Evolutionary conservation across 2,113 vertebrate genomes (phyloP).

Genomic region (Cricetomys ansorgei): DNA sequence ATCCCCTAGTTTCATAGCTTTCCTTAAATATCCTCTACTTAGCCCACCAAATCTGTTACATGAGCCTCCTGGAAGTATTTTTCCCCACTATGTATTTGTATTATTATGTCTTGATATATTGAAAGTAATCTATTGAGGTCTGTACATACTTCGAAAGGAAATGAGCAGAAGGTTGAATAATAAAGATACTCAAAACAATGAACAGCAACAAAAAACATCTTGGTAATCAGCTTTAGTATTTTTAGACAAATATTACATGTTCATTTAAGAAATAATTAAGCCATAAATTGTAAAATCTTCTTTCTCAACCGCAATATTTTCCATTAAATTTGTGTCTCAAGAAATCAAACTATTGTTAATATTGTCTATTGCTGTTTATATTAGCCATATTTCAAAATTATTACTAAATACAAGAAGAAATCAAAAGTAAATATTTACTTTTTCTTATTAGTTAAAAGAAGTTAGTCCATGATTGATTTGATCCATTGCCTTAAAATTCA

Average conservation of each 20-base stretch:
- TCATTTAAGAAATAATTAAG: background rate
- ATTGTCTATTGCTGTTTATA: background rate
- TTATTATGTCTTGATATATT: background rate
- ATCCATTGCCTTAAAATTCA: background rate
- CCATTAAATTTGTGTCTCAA: background rate
- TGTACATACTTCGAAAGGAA: background rate
- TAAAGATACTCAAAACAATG: background rate
- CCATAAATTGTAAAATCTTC: too few relatives aligned
- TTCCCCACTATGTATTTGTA: background rate
- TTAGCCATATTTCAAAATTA: background rate
- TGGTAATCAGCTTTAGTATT: too few relatives aligned
- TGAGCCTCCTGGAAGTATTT: background rate
- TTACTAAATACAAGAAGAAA: background rate
- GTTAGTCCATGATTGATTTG: background rate
- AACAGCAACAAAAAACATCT: background rate
- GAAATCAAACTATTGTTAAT: background rate
- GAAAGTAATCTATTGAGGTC: background rate
- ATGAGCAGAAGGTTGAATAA: background rate
- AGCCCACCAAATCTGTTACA: background rate
- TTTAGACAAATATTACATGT: background rate
- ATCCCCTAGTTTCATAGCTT: background rate
- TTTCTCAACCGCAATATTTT: background rate
- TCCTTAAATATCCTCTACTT: background rate
- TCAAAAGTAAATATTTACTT: background rate
- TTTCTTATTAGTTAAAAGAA: background rate